phyloP scores from a whole-genome alignment of 2,113 vertebrate species.

The Paralichthys olivaceus region DNA sequence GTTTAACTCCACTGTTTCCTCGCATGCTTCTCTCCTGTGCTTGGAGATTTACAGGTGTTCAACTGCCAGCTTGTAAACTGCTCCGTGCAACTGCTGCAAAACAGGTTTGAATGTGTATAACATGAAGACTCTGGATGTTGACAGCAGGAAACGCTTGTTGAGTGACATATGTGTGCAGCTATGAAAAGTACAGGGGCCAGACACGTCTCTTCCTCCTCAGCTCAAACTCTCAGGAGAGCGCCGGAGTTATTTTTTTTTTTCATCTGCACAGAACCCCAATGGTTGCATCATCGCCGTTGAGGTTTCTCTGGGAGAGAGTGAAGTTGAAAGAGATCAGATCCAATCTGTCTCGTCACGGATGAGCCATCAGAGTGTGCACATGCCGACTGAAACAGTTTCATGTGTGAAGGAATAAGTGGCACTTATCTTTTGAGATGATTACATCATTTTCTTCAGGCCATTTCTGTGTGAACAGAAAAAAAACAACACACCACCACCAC shows the following conservation, averaged over 20 bases:
- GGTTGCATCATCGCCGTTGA: constrained; percentile 27
- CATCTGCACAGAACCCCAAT: constrained; percentile 11
- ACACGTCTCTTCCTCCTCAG: constrained; percentile 15
- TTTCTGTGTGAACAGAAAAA: not conserved
- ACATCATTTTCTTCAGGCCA: constrained; percentile 46
- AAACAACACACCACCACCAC: not conserved
- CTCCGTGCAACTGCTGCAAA: constrained; percentile 64
- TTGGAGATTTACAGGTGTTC: constrained; percentile 12
- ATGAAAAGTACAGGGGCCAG: constrained; percentile 52
- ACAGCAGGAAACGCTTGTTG: constrained; percentile 58
- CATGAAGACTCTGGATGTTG: constrained; percentile 19
- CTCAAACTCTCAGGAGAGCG: constrained; percentile 2
- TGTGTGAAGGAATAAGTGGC: constrained; percentile 28
- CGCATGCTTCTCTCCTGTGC: not conserved
- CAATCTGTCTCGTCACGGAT: not conserved
- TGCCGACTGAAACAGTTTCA: constrained; percentile 16
- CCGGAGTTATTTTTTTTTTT: constrained; percentile 2
- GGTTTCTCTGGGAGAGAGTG: constrained; percentile 8
- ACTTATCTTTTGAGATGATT: constrained; percentile 45
- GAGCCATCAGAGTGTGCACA: constrained; percentile 14
- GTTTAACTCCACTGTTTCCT: not conserved
- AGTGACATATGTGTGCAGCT: constrained; percentile 47
- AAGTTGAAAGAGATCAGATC: constrained; percentile 32
- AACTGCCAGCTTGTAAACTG: constrained; percentile 24
- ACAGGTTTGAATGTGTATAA: constrained; percentile 71